These are phyloP conservation scores for Campoletis raptor DNA, from an alignment of 2,888 invertebrate genomes.

Conservation along the genomic window DNA sequence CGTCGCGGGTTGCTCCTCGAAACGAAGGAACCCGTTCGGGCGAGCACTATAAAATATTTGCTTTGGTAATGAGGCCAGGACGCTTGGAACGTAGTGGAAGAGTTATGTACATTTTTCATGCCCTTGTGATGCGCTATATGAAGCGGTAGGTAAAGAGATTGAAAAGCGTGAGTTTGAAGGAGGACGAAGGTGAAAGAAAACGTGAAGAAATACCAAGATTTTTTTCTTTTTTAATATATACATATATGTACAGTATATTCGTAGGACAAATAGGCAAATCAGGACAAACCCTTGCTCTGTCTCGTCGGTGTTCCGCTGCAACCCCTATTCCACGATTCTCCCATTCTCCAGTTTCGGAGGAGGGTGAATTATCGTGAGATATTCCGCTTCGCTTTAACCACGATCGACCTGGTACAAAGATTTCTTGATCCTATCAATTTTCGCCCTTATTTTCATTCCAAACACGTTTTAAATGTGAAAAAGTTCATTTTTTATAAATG, in stretches of 20 bases:
- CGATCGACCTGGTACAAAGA: constrained; percentile 1
- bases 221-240: constrained; percentile 7
- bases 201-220: constrained; percentile 50
- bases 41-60: constrained; percentile 84
- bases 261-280: constrained; percentile 81
- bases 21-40: constrained; percentile 69
- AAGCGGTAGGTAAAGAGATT: constrained; percentile 38
- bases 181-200: constrained; percentile 12
- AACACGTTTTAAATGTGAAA: background rate
- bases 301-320: constrained; percentile 31
- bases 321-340: constrained; percentile 41
- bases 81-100: constrained; percentile 60
- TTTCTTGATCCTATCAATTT: constrained; percentile 12
- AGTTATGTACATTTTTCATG: constrained; percentile 55
- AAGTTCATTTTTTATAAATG: background rate
- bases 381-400: background rate
- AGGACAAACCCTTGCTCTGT: constrained; percentile 43
- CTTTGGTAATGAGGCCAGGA: constrained; percentile 84
- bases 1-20: constrained; percentile 68
- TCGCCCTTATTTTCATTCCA: background rate
- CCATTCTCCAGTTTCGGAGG: constrained; percentile 45
- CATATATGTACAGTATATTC: constrained; percentile 70
- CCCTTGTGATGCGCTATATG: constrained; percentile 26
- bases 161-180: constrained; percentile 18
- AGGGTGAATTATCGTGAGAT: constrained; percentile 78